Percentiles rank a stretch among this genome's conserved stretches.
phyloP scores from a whole-genome alignment of 2,113 vertebrate species.

The Porphyrio hochstetteri region DNA sequence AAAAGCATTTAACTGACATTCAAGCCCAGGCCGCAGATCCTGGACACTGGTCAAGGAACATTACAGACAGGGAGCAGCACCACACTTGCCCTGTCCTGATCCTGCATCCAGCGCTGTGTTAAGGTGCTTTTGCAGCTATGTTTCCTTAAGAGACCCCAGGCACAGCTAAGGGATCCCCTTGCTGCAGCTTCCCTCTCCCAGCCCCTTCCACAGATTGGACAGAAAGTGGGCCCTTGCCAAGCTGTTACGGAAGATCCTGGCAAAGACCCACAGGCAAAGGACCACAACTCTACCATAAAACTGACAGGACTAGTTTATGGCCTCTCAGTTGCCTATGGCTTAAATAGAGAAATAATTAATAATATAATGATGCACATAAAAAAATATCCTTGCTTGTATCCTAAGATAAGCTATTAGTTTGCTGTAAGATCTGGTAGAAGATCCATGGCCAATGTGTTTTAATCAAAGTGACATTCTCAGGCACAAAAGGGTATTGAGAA shows the following conservation, averaged over 20 bases:
- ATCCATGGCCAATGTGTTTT: neutral
- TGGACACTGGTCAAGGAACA: neutral
- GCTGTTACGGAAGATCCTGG: rapidly evolving
- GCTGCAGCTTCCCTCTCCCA: neutral
- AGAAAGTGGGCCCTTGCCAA: neutral
- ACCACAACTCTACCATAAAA: neutral
- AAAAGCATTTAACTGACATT: neutral
- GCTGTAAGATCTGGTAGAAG: neutral
- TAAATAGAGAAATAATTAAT: neutral
- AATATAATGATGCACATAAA: neutral
- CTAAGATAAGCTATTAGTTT: neutral
- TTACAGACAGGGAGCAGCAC: neutral
- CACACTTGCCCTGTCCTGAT: neutral
- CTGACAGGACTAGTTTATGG: neutral
- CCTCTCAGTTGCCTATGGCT: neutral
- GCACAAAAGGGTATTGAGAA: neutral
- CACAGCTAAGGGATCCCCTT: neutral
- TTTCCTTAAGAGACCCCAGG: neutral
- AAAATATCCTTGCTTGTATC: neutral
- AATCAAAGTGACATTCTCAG: neutral
- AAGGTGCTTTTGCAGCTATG: neutral
- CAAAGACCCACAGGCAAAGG: neutral
- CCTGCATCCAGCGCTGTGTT: neutral
- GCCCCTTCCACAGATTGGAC: neutral
- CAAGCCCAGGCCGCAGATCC: neutral